These are phyloP conservation scores for Reticulitermes lucifugus DNA, from an alignment of 2,888 invertebrate species.

Conservation along the genomic window DNA sequence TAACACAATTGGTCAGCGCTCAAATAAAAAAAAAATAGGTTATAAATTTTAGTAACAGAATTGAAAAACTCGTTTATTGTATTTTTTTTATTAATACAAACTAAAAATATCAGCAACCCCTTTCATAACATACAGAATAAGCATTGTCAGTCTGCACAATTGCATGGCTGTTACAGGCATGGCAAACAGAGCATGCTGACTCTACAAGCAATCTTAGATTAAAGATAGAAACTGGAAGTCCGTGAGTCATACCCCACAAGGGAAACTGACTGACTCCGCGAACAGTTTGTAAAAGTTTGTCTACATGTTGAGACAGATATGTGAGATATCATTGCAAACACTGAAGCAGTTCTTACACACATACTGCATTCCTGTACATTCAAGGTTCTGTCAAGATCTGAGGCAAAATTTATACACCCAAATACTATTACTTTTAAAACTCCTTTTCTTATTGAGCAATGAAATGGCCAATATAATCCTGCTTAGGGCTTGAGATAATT, in stretches of 20 bases:
- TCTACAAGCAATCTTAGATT: not conserved
- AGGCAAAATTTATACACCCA: no score
- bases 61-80: not conserved
- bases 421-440: no score
- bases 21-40: not conserved
- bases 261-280: not conserved
- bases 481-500: no score
- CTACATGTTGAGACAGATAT: not conserved
- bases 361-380: not conserved
- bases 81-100: conserved; percentile 12
- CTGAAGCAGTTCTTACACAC: not conserved
- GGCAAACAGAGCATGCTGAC: not conserved
- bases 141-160: not conserved
- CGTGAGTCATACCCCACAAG: not conserved
- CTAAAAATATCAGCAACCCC: not conserved
- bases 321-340: not conserved
- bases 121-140: conserved; percentile 13
- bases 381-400: no score
- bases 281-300: not conserved
- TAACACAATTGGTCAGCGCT: not conserved
- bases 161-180: not conserved
- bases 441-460: no score
- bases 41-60: not conserved
- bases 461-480: no score
- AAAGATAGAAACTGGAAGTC: not conserved